These are phyloP conservation scores for Pachyseris speciosa DNA, from an alignment of 64 coral and sea anemone species.

Conservation along the genomic window DNA sequence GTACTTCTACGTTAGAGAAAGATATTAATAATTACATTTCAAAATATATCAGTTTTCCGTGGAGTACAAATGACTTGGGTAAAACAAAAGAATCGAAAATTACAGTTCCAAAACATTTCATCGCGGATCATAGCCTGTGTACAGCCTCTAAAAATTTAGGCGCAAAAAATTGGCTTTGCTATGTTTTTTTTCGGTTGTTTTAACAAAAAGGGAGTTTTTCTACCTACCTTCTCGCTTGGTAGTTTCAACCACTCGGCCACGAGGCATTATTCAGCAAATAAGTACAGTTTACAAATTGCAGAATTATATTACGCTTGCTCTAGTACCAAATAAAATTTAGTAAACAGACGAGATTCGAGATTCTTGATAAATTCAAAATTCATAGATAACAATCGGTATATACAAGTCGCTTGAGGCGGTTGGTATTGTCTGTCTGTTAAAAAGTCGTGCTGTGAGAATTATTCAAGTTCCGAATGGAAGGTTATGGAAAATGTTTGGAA, in stretches of 20 bases:
- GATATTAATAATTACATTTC: not conserved
- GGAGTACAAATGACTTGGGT: not conserved
- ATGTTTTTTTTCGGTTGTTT: not conserved
- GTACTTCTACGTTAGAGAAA: not conserved
- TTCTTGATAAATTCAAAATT: too few relatives aligned
- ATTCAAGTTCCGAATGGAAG: not conserved
- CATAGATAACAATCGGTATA: not conserved
- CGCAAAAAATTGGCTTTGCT: not conserved
- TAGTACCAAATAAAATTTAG: not conserved
- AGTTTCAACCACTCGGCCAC: not conserved
- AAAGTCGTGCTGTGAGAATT: not conserved
- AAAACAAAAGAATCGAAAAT: not conserved
- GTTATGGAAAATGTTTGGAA: not conserved
- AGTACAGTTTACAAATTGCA: not conserved
- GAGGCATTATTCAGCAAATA: not conserved
- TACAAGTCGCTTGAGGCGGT: not conserved
- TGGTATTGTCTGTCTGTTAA: not conserved
- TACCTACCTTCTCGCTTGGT: not conserved
- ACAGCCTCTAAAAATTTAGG: not conserved
- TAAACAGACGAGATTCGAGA: too few relatives aligned
- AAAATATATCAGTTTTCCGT: not conserved
- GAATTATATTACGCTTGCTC: not conserved
- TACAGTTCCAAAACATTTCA: too few relatives aligned
- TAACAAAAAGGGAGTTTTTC: not conserved
- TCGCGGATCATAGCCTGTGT: too few relatives aligned